Conservation (phyloP, 64 coral and sea anemone genomes). For the Actinia tenebrosa region DNA sequence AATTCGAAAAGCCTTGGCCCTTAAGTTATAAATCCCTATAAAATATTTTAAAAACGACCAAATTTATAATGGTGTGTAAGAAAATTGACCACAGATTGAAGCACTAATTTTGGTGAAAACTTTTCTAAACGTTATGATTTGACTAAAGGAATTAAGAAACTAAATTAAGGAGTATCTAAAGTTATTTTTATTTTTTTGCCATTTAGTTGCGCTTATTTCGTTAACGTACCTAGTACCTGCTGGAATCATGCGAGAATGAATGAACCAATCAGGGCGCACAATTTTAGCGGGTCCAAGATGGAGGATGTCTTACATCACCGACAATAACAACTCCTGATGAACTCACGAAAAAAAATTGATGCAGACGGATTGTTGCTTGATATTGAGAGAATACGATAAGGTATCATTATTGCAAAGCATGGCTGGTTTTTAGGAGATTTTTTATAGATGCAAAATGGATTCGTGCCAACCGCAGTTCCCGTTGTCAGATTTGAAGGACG, state of each 20-base stretch:
- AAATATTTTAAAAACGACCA: too few relatives aligned
- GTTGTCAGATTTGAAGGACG: not conserved
- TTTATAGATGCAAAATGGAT: not conserved
- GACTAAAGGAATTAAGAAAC: not conserved
- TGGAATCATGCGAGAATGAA: not conserved
- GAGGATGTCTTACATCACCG: not conserved
- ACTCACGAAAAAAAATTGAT: not conserved
- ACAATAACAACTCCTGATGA: not conserved
- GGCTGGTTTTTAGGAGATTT: not conserved
- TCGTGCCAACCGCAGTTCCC: not conserved
- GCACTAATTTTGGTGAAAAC: too few relatives aligned
- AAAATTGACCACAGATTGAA: too few relatives aligned
- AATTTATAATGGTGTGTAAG: too few relatives aligned
- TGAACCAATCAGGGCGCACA: not conserved
- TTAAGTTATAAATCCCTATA: too few relatives aligned
- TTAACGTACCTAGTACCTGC: not conserved
- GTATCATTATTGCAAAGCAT: conserved; percentile 8
- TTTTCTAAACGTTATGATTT: not conserved
- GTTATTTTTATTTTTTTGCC: not conserved
- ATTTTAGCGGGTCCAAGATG: not conserved
- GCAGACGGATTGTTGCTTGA: not conserved
- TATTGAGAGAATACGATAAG: not conserved
- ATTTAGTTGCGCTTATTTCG: too few relatives aligned
- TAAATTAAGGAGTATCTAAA: not conserved
- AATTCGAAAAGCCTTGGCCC: too few relatives aligned